Conservation (phyloP, 1,140 invertebrate genomes). For the Megalonaias nervosa region DNA sequence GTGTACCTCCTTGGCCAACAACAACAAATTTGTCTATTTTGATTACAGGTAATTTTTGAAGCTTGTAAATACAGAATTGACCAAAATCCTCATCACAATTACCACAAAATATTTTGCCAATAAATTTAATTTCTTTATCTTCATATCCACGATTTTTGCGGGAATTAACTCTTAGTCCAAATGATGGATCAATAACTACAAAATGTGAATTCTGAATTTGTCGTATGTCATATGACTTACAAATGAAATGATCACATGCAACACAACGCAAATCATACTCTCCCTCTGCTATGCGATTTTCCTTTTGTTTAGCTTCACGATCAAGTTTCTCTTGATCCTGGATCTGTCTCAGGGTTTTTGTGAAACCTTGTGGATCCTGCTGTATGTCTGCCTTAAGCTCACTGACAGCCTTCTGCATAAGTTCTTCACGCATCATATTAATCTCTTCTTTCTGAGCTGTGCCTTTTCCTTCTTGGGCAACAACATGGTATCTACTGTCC, state of each 20-base stretch:
- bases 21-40: slow-evolving; percentile 44
- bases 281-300: slow-evolving; percentile 14
- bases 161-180: slow-evolving; percentile 21
- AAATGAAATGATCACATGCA: slow-evolving; percentile 42
- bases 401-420: slow-evolving; percentile 51
- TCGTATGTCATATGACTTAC: slow-evolving; percentile 39
- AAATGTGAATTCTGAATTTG: slow-evolving; percentile 43
- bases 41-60: slow-evolving; percentile 38
- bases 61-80: slow-evolving; percentile 32
- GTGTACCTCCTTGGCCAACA: slow-evolving; percentile 28
- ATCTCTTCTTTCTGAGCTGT: slow-evolving; percentile 46
- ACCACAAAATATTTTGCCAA: slow-evolving; percentile 43
- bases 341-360: slow-evolving; percentile 23
- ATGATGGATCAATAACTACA: slow-evolving; percentile 32
- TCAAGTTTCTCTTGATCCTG: slow-evolving; percentile 48
- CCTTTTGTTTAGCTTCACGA: slow-evolving; percentile 29
- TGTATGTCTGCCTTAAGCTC: neutral
- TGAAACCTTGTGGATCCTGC: slow-evolving; percentile 25
- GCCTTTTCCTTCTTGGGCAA: slow-evolving; percentile 33
- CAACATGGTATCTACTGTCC: slow-evolving; percentile 40
- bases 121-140: slow-evolving; percentile 32
- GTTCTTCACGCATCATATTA: slow-evolving; percentile 49
- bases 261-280: slow-evolving; percentile 42
- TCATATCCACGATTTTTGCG: slow-evolving; percentile 2
- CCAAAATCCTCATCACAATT: slow-evolving; percentile 47